Evolutionary conservation across 37 sponge, comb jelly and placozoan genomes (phyloP).

Genomic region (Eunapius fragilis): DNA sequence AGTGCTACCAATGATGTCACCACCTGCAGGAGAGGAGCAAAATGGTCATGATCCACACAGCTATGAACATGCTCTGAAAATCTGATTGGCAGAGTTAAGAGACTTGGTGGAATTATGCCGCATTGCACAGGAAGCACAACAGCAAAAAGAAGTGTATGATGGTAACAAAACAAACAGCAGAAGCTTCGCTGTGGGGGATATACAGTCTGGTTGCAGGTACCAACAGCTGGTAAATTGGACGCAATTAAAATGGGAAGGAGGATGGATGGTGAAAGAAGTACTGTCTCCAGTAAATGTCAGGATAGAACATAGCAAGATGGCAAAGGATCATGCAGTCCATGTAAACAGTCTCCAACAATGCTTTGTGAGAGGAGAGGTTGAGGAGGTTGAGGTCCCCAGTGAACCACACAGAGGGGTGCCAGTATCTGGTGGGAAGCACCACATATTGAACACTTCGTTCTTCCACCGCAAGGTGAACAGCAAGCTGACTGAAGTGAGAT

Average conservation of each 20-base stretch:
- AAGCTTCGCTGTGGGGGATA: conserved; percentile 37
- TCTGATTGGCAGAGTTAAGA: too few relatives aligned
- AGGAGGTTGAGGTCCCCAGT: too few relatives aligned
- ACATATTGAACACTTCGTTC: too few relatives aligned
- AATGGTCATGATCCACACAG: conserved; percentile 36
- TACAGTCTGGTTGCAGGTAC: conserved; percentile 63
- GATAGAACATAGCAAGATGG: conserved; percentile 19
- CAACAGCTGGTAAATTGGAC: conserved; percentile 67
- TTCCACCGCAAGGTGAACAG: too few relatives aligned
- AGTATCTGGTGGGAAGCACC: too few relatives aligned
- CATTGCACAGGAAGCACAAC: conserved; percentile 4
- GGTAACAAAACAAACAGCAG: background rate
- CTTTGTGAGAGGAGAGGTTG: too few relatives aligned
- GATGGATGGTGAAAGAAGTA: conserved; percentile 31
- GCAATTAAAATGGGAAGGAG: conserved; percentile 69
- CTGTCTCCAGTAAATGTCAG: conserved; percentile 7
- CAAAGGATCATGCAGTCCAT: conserved; percentile 6
- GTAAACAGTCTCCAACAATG: conserved; percentile 10
- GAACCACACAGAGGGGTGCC: too few relatives aligned
- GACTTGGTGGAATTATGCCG: conserved; percentile 20
- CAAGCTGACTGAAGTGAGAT: too few relatives aligned
- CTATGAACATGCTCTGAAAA: background rate
- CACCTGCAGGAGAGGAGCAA: background rate
- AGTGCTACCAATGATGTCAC: background rate
- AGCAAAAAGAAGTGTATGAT: conserved; percentile 37